Evolutionary conservation across 2,888 invertebrate species (phyloP).

Genomic region (Oligia latruncula): DNA sequence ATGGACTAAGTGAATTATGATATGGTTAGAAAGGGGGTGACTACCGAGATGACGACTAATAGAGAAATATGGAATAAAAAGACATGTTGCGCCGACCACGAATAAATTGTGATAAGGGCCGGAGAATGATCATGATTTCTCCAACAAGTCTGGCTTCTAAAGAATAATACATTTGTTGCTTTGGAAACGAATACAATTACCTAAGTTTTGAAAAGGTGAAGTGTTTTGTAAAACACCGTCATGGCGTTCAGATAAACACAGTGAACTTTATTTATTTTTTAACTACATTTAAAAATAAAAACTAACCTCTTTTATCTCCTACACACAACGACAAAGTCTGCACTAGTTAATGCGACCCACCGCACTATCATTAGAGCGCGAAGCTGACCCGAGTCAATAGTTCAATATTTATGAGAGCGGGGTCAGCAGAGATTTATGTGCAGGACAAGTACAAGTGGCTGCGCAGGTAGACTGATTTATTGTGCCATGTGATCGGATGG

Average conservation of each 20-base stretch:
- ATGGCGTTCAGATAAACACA: no score
- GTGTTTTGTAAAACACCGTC: no score
- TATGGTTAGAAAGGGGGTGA: no score
- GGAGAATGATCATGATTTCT: neutral
- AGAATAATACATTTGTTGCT: neutral
- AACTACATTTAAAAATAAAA: neutral
- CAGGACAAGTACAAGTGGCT: slow-evolving; percentile 84
- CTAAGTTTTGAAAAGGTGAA: no score
- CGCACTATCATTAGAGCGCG: slow-evolving; percentile 75
- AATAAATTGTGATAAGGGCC: neutral
- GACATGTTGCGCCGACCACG: no score
- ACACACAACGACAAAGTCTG: neutral
- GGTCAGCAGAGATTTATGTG: slow-evolving; percentile 81
- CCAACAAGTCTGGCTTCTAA: neutral
- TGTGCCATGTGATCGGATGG: slow-evolving; percentile 60
- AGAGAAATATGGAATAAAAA: no score
- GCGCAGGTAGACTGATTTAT: slow-evolving; percentile 83
- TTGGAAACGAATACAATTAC: neutral
- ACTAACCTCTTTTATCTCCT: neutral
- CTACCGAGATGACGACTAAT: no score
- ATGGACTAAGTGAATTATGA: no score
- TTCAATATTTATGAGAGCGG: slow-evolving; percentile 83
- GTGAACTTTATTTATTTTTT: neutral
- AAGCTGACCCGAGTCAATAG: slow-evolving; percentile 81
- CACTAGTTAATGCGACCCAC: slow-evolving; percentile 40